Evolutionary conservation across 2,113 vertebrate genomes (phyloP).

Genomic region (Pterophyllum scalare): DNA sequence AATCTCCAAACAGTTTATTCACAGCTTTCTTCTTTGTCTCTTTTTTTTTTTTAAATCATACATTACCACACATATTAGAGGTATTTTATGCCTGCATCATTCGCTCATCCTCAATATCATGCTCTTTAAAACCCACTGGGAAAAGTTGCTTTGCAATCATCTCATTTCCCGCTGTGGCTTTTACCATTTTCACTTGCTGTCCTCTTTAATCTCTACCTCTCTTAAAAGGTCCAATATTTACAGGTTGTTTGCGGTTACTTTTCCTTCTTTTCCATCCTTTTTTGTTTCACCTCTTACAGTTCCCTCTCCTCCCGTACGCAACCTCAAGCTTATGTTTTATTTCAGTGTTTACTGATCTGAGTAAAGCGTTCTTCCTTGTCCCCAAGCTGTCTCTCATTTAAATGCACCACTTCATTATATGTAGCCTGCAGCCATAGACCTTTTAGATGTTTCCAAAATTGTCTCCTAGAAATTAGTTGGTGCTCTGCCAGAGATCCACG

Average conservation of each 20-base stretch:
- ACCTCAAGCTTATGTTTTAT: slow-evolving; percentile 15
- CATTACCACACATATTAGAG: neutral
- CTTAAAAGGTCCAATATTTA: slow-evolving; percentile 20
- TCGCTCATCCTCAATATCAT: neutral
- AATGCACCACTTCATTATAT: slow-evolving; percentile 62
- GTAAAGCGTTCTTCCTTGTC: slow-evolving; percentile 37
- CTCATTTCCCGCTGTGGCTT: neutral
- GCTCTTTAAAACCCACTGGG: neutral
- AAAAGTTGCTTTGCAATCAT: slow-evolving; percentile 8
- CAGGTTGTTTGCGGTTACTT: neutral
- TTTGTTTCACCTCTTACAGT: neutral
- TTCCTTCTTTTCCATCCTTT: neutral
- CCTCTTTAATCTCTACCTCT: slow-evolving; percentile 5
- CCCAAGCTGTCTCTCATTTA: slow-evolving; percentile 56
- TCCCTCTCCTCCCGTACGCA: slow-evolving; percentile 1
- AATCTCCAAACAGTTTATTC: neutral
- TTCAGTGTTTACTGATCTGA: slow-evolving; percentile 51
- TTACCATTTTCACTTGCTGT: neutral
- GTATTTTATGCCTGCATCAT: neutral
- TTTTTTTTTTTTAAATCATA: neutral
- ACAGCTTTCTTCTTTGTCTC: neutral
- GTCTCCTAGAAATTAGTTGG: slow-evolving; percentile 45
- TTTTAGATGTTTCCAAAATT: slow-evolving; percentile 53
- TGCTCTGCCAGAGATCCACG: slow-evolving; percentile 28
- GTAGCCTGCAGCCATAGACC: slow-evolving; percentile 43